These are phyloP conservation scores for Centroberyx gerrardi DNA, from an alignment of 2,797 vertebrate genomes.

Conservation along the genomic window DNA sequence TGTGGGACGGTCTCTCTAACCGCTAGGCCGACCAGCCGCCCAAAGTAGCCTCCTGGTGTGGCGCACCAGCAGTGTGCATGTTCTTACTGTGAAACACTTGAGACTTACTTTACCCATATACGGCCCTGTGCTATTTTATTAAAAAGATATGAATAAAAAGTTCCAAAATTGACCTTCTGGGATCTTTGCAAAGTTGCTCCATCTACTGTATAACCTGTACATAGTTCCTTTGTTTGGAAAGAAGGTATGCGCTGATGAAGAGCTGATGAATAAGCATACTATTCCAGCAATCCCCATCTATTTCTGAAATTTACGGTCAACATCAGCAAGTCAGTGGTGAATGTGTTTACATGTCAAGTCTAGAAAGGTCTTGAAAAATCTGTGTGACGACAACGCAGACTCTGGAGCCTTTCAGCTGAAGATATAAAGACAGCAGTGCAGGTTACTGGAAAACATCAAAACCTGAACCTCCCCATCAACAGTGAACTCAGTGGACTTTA, in stretches of 20 bases:
- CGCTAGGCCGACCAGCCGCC: background rate
- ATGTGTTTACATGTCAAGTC: background rate
- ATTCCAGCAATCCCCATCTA: background rate
- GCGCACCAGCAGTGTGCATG: background rate
- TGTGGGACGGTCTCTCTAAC: constrained; percentile 11
- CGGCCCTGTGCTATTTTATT: background rate
- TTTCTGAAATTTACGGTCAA: background rate
- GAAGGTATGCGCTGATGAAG: no score
- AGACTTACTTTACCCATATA: background rate
- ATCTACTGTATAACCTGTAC: background rate
- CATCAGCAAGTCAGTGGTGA: background rate
- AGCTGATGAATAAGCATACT: no score
- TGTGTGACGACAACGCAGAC: no score
- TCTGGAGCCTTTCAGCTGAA: background rate
- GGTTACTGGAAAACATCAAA: constrained; percentile 8
- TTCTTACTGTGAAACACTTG: background rate
- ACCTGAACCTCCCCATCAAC: background rate
- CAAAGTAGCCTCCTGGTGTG: background rate
- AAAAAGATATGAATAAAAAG: no score
- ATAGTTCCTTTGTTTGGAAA: no score
- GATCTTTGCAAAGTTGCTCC: background rate
- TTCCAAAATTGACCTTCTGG: no score
- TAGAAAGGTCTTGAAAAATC: background rate
- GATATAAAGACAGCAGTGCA: constrained; percentile 1
- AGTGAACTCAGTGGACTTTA: background rate